Conservation (phyloP, 2,797 vertebrate species). For the Lepidocolaptes lacrymiger region DNA sequence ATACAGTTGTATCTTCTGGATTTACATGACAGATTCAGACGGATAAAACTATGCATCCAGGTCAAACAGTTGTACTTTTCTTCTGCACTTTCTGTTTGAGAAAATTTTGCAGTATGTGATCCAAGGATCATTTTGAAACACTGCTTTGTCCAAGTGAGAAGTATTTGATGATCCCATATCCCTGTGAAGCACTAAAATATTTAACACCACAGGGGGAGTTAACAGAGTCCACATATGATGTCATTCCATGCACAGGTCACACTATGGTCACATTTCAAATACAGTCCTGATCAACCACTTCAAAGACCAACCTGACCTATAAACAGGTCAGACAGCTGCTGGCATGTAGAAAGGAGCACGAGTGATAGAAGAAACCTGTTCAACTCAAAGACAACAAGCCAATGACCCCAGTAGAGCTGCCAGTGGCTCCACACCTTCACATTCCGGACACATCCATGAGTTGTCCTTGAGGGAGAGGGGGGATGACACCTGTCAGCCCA, state of each 20-base stretch:
- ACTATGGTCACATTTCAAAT: not conserved
- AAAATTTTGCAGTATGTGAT: not conserved
- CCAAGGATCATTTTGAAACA: not conserved
- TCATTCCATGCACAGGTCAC: not conserved
- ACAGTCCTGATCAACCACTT: not conserved
- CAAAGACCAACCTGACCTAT: not conserved
- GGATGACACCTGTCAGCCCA: not conserved
- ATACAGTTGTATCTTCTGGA: not conserved
- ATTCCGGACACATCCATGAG: accelerated
- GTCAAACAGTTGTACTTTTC: not conserved
- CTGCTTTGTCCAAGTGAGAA: not conserved
- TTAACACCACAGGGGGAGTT: not conserved
- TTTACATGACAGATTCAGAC: not conserved
- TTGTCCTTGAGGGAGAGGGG: not conserved
- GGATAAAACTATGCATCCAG: not conserved
- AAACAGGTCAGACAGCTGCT: not conserved
- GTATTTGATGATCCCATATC: not conserved
- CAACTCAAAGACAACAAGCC: not conserved
- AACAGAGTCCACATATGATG: not conserved
- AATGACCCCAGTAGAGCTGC: not conserved
- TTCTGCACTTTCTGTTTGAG: not conserved
- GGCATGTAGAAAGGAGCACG: not conserved
- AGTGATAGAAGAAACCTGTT: not conserved
- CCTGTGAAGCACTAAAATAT: not conserved
- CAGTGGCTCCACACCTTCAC: not conserved